Evolutionary conservation across 2,113 vertebrate genomes (phyloP).

Genomic region (Tetrao urogallus): DNA sequence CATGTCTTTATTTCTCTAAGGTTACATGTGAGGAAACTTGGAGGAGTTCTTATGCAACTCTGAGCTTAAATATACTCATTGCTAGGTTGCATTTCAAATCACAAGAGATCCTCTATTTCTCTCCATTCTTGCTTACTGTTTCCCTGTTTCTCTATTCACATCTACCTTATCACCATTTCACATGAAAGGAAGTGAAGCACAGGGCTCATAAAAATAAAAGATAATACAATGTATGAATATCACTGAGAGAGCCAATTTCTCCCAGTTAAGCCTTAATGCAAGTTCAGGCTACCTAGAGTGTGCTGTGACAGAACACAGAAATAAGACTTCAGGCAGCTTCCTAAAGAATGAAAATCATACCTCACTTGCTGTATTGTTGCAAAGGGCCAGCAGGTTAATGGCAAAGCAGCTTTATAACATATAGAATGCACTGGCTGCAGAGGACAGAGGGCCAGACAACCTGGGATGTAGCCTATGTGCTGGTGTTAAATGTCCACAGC

Average conservation of each 20-base stretch:
- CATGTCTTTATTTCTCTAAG: neutral
- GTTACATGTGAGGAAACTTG: neutral
- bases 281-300: neutral
- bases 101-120: neutral
- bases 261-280: neutral
- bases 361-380: neutral
- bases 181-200: neutral
- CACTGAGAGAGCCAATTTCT: neutral
- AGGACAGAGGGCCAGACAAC: neutral
- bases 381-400: neutral
- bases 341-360: neutral
- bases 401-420: neutral
- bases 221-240: slow-evolving; percentile 6
- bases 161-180: neutral
- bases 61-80: neutral
- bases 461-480: neutral
- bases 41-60: neutral
- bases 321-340: neutral
- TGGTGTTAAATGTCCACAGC: neutral
- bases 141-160: neutral
- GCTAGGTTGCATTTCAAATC: neutral
- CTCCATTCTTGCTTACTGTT: neutral
- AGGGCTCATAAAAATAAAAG: neutral
- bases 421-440: neutral
- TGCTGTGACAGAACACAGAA: slow-evolving; percentile 9